Evolutionary conservation across 2,888 invertebrate genomes (phyloP).

Genomic region (Tetragonula carbonaria): DNA sequence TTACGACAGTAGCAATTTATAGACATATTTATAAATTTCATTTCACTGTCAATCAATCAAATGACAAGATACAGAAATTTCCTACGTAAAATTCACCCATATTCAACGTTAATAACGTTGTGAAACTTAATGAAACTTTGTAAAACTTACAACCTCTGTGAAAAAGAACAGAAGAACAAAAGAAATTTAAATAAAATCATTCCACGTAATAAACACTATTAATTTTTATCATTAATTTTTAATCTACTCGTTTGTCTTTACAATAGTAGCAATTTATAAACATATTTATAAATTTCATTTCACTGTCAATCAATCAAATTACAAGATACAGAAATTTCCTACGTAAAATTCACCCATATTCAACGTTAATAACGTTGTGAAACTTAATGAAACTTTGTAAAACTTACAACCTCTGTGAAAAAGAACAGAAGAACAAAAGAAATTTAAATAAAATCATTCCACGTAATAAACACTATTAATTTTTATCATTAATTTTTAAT

Average conservation of each 20-base stretch:
- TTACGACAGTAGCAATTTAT: not conserved
- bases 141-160: not conserved
- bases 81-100: not conserved
- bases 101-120: not conserved
- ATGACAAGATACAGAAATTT: not conserved
- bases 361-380: too few relatives aligned
- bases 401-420: too few relatives aligned
- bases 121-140: too few relatives aligned
- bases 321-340: not conserved
- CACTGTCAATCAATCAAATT: not conserved
- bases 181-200: too few relatives aligned
- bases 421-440: too few relatives aligned
- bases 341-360: not conserved
- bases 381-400: too few relatives aligned
- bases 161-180: not conserved
- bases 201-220: not conserved
- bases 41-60: not conserved
- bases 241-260: too few relatives aligned
- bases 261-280: too few relatives aligned
- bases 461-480: too few relatives aligned
- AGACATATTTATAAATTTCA: not conserved
- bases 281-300: not conserved
- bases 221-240: not conserved
- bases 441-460: too few relatives aligned
- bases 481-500: too few relatives aligned